Evolutionary conservation across 2,797 vertebrate species (phyloP), one percentile per base, ranked within the genome.

Genomic region (Pangasius sanitwongsei): DNA sequence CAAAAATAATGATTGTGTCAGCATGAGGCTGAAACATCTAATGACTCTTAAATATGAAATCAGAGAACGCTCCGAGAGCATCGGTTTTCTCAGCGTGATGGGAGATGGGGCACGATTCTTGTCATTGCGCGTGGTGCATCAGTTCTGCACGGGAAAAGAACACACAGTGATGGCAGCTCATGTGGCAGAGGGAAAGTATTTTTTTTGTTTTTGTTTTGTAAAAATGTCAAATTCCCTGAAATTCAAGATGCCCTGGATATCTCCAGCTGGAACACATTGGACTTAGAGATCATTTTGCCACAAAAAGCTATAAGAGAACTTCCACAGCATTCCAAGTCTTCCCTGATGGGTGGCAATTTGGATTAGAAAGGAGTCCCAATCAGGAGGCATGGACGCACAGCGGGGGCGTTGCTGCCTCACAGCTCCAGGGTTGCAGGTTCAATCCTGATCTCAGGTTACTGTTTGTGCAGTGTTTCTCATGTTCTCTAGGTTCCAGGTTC

Each of bases 41-140:
- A 89, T 89, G 55, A 82, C 67, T 83, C 67, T 83, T 89, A 87
- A 87, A 89, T 63, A 87, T 77, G 88, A 89, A 87, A 67, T 77
- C 83, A 67, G 72, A 69, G 83, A 84, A 87, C 7, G 65, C 67
- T 61, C 77, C 55, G n/a, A 86, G 77, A 86, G n/a, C 41, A 59
- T 86, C 7, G 18, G 34, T 41, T 83, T 72, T 74, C 67, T 53
- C 78, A 86, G 75, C 84, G 41, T 83, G 80, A 84, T 69, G 70
- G 61, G 53, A 67, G 80, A 83, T 55, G n/a, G 78, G 28, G 81
- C 67, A n/a, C 28, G 37, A 86, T 89, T 86, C 50, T 77, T 77
- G 48, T 87, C 80, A 59, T 83, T 44, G 44, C 34, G 44, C 59
- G 28, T 23, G 37, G 37, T 75, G 88, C 72, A 72, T 80, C 75